A percentile compares a stretch with the other conserved stretches of the same genome.
Evolutionary conservation across 1,140 invertebrate species (phyloP).

Genomic region (Phenacoccus solenopsis): DNA sequence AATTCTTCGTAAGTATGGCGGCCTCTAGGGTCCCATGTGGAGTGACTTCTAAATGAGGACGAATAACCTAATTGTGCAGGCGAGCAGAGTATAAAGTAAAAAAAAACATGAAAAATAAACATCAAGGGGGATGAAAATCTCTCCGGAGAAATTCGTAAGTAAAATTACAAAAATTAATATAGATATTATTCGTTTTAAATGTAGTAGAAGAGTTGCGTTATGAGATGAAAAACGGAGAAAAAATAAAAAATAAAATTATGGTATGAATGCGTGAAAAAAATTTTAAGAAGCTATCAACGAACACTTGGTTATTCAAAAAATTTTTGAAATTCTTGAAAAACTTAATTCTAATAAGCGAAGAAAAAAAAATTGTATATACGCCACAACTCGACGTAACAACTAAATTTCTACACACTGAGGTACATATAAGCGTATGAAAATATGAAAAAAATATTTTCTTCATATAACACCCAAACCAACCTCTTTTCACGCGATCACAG

Average conservation of each 20-base stretch:
- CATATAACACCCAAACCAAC: slow-evolving; percentile 44
- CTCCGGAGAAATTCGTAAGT: no score
- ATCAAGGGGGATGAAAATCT: slow-evolving; percentile 18
- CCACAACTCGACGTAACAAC: no score
- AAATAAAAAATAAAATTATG: slow-evolving; percentile 21
- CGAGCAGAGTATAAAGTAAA: slow-evolving; percentile 23
- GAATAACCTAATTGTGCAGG: slow-evolving; percentile 25
- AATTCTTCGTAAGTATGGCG: slow-evolving; percentile 76
- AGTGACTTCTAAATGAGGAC: slow-evolving; percentile 28
- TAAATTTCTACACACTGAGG: no score
- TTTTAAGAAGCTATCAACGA: slow-evolving; percentile 19
- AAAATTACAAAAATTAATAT: neutral
- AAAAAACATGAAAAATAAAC: slow-evolving; percentile 22
- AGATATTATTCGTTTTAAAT: neutral
- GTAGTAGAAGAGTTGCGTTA: no score
- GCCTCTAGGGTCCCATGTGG: slow-evolving; percentile 67
- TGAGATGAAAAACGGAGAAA: slow-evolving; percentile 19
- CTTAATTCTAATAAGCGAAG: no score
- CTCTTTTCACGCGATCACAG: slow-evolving; percentile 82
- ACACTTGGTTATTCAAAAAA: no score
- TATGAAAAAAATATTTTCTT: no score
- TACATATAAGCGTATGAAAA: no score
- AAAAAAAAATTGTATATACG: no score
- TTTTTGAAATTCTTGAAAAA: no score
- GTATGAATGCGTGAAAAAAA: slow-evolving; percentile 13